Evolutionary conservation across 2,888 invertebrate species (phyloP).

Genomic region (Liodrosophila aerea): DNA sequence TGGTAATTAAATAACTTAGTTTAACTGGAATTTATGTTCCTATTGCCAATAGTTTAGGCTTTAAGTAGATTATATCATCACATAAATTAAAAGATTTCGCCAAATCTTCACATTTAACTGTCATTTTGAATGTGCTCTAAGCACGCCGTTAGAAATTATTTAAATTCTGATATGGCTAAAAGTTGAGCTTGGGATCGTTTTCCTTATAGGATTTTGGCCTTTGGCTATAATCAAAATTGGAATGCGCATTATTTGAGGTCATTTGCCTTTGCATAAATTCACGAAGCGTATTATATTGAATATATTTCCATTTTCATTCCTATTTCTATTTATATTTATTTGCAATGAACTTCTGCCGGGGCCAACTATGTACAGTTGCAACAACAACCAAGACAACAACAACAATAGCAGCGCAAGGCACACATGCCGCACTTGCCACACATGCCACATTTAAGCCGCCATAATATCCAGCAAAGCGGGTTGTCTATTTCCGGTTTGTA

Average conservation of each 20-base stretch:
- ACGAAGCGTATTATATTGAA: conserved; percentile 43
- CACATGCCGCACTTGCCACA: conserved; percentile 36
- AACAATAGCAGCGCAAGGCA: conserved; percentile 20
- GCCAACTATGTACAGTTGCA: conserved; percentile 10
- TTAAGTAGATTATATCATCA: neutral
- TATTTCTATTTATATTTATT: conserved; percentile 58
- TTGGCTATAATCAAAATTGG: conserved; percentile 28
- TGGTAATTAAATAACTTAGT: too few species aligned
- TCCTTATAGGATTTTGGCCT: conserved; percentile 1
- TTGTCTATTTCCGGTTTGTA: conserved; percentile 68
- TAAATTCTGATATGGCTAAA: neutral
- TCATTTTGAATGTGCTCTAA: neutral
- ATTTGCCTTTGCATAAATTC: conserved; percentile 65
- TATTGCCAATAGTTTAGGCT: neutral
- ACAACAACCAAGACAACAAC: conserved; percentile 2
- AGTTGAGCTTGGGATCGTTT: neutral
- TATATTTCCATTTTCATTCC: conserved; percentile 44
- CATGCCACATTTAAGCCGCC: conserved; percentile 61
- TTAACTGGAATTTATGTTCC: too few species aligned
- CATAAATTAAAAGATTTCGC: neutral
- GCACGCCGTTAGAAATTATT: conserved; percentile 28
- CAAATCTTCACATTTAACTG: too few species aligned
- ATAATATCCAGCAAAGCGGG: conserved; percentile 30
- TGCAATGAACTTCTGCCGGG: conserved; percentile 57
- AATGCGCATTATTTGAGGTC: conserved; percentile 42